These are phyloP conservation scores for Urocitellus parryii DNA, from an alignment of 2,113 vertebrate species.

Conservation along the genomic window DNA sequence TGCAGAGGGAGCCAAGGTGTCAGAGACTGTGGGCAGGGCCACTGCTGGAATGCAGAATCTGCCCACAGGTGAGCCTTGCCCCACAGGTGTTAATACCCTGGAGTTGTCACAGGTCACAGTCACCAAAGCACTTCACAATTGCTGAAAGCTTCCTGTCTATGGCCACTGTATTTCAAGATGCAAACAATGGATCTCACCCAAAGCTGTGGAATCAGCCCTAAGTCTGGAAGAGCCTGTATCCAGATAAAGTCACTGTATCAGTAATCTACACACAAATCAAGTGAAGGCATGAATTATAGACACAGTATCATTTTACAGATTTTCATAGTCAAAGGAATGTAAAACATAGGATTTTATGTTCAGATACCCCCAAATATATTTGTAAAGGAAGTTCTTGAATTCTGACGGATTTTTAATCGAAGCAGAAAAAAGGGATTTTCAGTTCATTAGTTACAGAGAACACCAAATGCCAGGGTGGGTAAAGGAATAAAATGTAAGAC, in stretches of 20 bases:
- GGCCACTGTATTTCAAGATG: neutral
- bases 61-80: neutral
- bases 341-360: neutral
- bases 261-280: neutral
- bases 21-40: neutral
- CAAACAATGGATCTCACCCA: neutral
- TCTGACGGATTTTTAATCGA: neutral
- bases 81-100: neutral
- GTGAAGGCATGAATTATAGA: neutral
- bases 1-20: neutral
- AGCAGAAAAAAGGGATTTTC: neutral
- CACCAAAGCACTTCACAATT: neutral
- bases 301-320: neutral
- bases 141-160: neutral
- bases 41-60: neutral
- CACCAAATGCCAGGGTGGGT: neutral
- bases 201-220: neutral
- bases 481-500: neutral
- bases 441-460: neutral
- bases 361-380: neutral
- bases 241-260: rapidly evolving
- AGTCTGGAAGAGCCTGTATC: neutral
- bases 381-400: neutral
- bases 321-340: neutral
- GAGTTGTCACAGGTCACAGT: neutral